phyloP scores from a whole-genome alignment of 2,888 invertebrate genomes.

The Neria commutata region DNA sequence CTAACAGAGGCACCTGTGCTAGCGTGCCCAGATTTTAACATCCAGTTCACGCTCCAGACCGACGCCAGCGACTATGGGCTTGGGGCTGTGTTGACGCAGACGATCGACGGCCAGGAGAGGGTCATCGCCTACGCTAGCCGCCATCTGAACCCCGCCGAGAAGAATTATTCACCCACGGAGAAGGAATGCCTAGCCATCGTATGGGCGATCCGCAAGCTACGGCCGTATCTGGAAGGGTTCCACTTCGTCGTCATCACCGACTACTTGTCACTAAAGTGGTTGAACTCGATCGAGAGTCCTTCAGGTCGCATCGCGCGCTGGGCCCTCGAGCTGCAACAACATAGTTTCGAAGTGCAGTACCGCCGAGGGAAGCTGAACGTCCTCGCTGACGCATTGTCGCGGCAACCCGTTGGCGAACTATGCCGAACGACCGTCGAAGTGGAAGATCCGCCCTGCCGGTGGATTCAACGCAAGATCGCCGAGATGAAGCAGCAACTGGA shows the following conservation, averaged over 20 bases:
- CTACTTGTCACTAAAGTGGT: background rate
- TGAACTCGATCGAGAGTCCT: background rate
- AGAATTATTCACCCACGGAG: background rate
- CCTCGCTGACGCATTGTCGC: background rate
- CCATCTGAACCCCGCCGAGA: background rate
- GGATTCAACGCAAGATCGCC: too few species aligned
- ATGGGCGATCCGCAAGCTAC: background rate
- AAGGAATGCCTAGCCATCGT: background rate
- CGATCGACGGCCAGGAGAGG: background rate
- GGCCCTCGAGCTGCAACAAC: background rate
- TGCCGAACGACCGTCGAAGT: too few species aligned
- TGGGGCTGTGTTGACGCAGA: background rate
- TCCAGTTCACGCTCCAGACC: background rate
- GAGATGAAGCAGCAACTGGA: too few species aligned
- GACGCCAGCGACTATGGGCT: background rate
- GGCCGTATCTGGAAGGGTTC: background rate
- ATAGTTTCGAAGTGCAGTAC: background rate
- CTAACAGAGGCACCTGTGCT: background rate
- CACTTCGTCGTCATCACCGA: background rate
- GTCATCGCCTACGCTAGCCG: background rate
- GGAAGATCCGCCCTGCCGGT: too few species aligned
- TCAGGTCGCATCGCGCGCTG: background rate
- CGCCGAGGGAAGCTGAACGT: background rate
- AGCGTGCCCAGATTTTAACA: background rate
- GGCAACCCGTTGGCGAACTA: too few species aligned